Percentiles rank a stretch among this genome's conserved stretches.
These are phyloP conservation scores for Anniella stebbinsi DNA, from an alignment of 2,797 vertebrate genomes.

Conservation along the genomic window DNA sequence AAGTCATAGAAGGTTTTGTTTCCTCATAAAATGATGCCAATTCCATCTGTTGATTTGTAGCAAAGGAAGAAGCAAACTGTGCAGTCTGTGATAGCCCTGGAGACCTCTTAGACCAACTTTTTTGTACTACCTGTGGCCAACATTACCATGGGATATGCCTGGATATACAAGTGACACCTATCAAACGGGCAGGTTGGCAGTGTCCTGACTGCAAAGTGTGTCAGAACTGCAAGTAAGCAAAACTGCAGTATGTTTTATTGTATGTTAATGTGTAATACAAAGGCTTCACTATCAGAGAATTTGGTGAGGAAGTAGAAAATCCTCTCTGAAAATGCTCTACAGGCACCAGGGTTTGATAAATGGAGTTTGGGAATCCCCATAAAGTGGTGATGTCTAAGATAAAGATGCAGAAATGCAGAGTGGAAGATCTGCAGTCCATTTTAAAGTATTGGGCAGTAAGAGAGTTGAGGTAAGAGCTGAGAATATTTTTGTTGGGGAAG, in stretches of 20 bases:
- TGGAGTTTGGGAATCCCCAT: not conserved
- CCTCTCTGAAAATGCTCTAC: not conserved
- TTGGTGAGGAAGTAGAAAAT: not conserved
- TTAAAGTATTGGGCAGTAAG: not conserved
- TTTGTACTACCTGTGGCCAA: slow-evolving; percentile 99
- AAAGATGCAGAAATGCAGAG: not conserved
- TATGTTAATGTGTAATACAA: slow-evolving; percentile 25
- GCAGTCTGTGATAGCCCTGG: slow-evolving; percentile 97
- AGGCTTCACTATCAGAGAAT: not conserved
- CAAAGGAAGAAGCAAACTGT: slow-evolving; percentile 94
- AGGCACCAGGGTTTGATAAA: not conserved
- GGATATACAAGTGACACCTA: slow-evolving; percentile 95
- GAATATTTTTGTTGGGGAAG: not conserved
- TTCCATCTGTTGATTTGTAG: slow-evolving; percentile 75
- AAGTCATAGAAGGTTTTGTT: not conserved
- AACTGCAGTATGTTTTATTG: not conserved
- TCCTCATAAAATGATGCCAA: slow-evolving; percentile 41
- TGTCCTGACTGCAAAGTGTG: slow-evolving; percentile 98
- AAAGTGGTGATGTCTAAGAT: not conserved
- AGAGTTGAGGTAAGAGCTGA: not conserved
- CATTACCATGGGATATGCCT: slow-evolving; percentile 99
- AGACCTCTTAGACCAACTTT: slow-evolving; percentile 96
- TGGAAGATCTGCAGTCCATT: not conserved
- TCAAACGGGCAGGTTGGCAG: slow-evolving; percentile 97
- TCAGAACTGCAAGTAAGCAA: slow-evolving; percentile 99